Evolutionary conservation across 2,888 invertebrate species (phyloP).

Genomic region (Gnatocerus cornutus): DNA sequence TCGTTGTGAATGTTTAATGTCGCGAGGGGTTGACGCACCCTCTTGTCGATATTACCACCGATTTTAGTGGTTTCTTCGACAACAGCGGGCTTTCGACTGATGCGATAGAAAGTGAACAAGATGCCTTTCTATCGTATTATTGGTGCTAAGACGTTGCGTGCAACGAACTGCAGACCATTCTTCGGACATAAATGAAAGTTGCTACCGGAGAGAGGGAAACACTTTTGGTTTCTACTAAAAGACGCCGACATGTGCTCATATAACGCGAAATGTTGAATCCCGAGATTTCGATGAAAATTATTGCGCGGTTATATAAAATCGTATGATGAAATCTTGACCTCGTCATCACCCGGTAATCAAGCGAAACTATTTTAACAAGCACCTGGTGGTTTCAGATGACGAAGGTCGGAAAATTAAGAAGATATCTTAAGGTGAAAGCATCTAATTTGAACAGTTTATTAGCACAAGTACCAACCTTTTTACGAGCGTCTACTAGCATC

Average conservation of each 20-base stretch:
- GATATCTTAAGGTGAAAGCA: too few relatives aligned
- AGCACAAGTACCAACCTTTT: too few relatives aligned
- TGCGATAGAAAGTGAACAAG: conserved; percentile 57
- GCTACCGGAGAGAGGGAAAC: conserved; percentile 41
- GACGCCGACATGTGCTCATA: conserved; percentile 9
- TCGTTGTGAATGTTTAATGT: conserved; percentile 21
- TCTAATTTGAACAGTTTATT: too few relatives aligned
- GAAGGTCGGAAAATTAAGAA: too few relatives aligned
- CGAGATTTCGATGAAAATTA: not conserved
- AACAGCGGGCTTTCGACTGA: conserved; percentile 48
- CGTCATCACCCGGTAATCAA: not conserved
- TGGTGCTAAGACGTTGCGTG: conserved; percentile 50
- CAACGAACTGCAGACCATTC: conserved; percentile 47
- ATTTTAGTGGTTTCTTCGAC: conserved; percentile 42
- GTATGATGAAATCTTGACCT: conserved; percentile 5
- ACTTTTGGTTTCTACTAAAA: conserved; percentile 49
- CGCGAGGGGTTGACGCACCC: conserved; percentile 34
- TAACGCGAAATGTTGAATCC: not conserved
- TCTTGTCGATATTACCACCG: conserved; percentile 16
- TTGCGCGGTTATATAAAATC: conserved; percentile 1
- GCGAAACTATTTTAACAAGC: too few relatives aligned
- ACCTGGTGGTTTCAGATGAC: too few relatives aligned
- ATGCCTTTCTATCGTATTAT: conserved; percentile 58
- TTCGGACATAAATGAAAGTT: conserved; percentile 46
- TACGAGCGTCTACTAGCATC: too few relatives aligned